Conservation (phyloP, 2,888 invertebrate species). For the Nebria brevicollis region DNA sequence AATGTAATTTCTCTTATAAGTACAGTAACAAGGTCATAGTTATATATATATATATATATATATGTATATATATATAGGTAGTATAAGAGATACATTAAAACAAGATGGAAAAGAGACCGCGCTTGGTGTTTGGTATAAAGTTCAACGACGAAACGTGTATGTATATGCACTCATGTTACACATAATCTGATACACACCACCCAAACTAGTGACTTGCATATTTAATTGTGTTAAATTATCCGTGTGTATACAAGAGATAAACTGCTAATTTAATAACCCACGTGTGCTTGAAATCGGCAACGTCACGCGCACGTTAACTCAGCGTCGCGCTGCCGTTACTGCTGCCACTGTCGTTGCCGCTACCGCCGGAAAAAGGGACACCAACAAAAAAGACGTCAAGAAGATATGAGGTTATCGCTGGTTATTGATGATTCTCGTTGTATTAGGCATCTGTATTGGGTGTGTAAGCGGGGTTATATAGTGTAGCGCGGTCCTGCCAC, state of each 20-base stretch:
- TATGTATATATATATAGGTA: neutral
- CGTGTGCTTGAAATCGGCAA: slow-evolving; percentile 52
- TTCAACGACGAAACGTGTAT: neutral
- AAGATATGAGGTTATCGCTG: slow-evolving; percentile 6
- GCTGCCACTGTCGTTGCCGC: neutral
- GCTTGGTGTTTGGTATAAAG: neutral
- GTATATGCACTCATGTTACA: slow-evolving; percentile 49
- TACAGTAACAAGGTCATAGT: neutral
- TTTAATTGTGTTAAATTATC: slow-evolving; percentile 58
- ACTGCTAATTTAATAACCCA: slow-evolving; percentile 56
- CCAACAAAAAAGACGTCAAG: slow-evolving; percentile 1
- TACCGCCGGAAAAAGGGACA: neutral
- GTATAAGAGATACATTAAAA: neutral
- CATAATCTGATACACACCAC: neutral
- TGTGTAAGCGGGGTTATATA: neutral
- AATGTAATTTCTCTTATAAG: neutral
- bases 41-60: too few species aligned
- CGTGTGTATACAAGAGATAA: slow-evolving; percentile 54
- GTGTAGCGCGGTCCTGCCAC: slow-evolving; percentile 2
- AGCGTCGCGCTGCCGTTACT: neutral
- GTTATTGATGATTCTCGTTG: slow-evolving; percentile 16
- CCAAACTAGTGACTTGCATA: slow-evolving; percentile 56
- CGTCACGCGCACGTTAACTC: slow-evolving; percentile 48
- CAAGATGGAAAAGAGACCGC: neutral
- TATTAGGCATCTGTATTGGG: neutral